Evolutionary conservation across 1,140 invertebrate genomes (phyloP), one percentile per base, ranked within the genome.

Genomic region (Conus ventricosus): DNA sequence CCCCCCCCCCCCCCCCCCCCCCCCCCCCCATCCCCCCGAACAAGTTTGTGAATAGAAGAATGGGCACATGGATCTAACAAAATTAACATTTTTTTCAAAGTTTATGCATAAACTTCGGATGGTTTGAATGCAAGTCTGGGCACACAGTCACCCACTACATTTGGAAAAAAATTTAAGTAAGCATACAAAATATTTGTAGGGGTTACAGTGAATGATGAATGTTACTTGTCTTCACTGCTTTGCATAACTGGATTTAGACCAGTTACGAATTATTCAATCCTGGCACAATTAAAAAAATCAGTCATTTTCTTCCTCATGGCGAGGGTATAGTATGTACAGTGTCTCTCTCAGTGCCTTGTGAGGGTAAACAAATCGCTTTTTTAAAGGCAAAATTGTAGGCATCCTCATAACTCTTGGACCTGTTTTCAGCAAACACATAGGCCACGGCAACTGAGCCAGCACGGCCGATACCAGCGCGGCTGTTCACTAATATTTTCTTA

Each of bases 371-470:
- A 90, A 91, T n/a, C 89, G 81, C 51, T 86, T 86, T n/a, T n/a
- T 54, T 11, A 67, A 91, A 84, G 15, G 91, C 90, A 63, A 87
- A 91, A 67, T 91, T 76, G 60, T 90, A 89, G 6, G 90, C 89
- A 7, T 91, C 83, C 27, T 91, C 84, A 78, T n/a, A 92, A 13
- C 87, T 83, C 76, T 89, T 78, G 20, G 81, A 27, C 7, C 83
- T 89, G 57, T 90, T 89, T 55, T 80, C 63, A 71, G 89, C 88
- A 83, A 89, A 92, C 17, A 92, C 87, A 85, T 87, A 92, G 57
- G 88, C 75, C 71, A 92, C 89, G 15, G 88, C 78, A 8, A 89
- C 87, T n/a, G 91, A 92, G 20, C 90, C 90, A 13, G 91, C 91
- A n/a, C 91, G 87, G 1, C 90, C 91, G 20, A 88, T 88, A 13